Conservation (phyloP, 2,888 invertebrate genomes). For the Agrilus biguttatus region DNA sequence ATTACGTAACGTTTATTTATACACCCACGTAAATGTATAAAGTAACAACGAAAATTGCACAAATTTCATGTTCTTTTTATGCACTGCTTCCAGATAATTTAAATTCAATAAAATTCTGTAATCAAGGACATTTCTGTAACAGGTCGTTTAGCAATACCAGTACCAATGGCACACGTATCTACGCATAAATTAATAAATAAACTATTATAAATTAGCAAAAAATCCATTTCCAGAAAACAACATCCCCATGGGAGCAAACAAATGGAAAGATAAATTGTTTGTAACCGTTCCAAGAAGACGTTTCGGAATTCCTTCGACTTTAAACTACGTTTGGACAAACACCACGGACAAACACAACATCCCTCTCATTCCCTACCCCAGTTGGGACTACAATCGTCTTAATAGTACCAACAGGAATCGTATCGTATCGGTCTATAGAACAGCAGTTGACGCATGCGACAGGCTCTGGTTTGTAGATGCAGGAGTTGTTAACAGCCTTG, state of each 20-base stretch:
- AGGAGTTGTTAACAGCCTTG: constrained; percentile 44
- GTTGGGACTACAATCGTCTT: constrained; percentile 44
- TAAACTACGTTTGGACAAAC: constrained; percentile 29
- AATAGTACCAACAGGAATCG: constrained; percentile 16
- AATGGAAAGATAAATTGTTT: constrained; percentile 49
- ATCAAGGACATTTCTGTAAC: too few relatives aligned
- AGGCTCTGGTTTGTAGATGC: constrained; percentile 69
- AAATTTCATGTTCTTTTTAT: too few relatives aligned
- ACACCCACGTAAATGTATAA: too few relatives aligned
- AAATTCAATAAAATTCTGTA: too few relatives aligned
- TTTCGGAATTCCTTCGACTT: constrained; percentile 35
- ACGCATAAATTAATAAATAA: too few relatives aligned
- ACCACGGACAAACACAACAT: constrained; percentile 31
- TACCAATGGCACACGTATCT: too few relatives aligned
- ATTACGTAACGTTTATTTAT: too few relatives aligned
- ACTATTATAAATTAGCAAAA: too few relatives aligned
- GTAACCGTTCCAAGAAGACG: constrained; percentile 58
- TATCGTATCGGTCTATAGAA: constrained; percentile 56
- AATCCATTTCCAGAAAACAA: constrained; percentile 33
- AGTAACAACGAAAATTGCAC: too few relatives aligned
- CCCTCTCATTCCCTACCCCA: constrained; percentile 39
- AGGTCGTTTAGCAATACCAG: too few relatives aligned
- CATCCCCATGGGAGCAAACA: constrained; percentile 50
- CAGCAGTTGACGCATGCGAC: constrained; percentile 53
- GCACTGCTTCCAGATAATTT: too few relatives aligned